Conservation (phyloP, 2,888 invertebrate species). For the Serrognathus titanus region DNA sequence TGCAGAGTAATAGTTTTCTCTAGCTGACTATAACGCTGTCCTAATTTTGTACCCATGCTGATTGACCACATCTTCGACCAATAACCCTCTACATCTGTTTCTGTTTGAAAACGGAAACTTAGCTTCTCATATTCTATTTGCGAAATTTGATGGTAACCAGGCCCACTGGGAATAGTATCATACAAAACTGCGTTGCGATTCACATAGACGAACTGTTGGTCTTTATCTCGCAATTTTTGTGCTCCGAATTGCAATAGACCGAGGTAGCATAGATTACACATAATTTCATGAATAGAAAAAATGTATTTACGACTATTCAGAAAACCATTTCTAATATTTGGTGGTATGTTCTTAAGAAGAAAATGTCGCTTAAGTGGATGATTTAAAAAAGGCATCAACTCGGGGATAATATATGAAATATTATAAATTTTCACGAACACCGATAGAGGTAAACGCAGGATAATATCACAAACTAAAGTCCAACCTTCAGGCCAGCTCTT, state of each 20-base stretch:
- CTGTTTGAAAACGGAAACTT: slow-evolving; percentile 54
- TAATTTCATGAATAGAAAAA: slow-evolving; percentile 54
- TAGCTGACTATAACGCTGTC: slow-evolving; percentile 39
- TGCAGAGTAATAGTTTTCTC: slow-evolving; percentile 50
- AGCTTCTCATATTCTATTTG: slow-evolving; percentile 57
- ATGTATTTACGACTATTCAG: slow-evolving; percentile 59
- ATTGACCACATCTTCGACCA: slow-evolving; percentile 69
- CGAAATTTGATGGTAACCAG: slow-evolving; percentile 59
- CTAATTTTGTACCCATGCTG: slow-evolving; percentile 64
- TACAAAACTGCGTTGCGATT: slow-evolving; percentile 54
- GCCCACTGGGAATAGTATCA: slow-evolving; percentile 61
- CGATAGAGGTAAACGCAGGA: slow-evolving; percentile 67
- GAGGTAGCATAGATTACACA: slow-evolving; percentile 60
- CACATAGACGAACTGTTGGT: slow-evolving; percentile 67
- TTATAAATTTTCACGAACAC: slow-evolving; percentile 67
- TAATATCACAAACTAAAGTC: slow-evolving; percentile 65
- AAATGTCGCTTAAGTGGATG: slow-evolving; percentile 67
- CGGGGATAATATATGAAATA: slow-evolving; percentile 55
- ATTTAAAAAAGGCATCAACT: slow-evolving; percentile 54
- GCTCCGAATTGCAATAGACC: slow-evolving; percentile 69
- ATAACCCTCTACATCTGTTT: slow-evolving; percentile 58
- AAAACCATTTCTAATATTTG: slow-evolving; percentile 51
- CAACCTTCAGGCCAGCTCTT: slow-evolving; percentile 61
- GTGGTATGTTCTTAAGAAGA: slow-evolving; percentile 60
- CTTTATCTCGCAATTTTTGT: slow-evolving; percentile 62